phyloP scores from a whole-genome alignment of 2,888 invertebrate species.

The Ceramica pisi region DNA sequence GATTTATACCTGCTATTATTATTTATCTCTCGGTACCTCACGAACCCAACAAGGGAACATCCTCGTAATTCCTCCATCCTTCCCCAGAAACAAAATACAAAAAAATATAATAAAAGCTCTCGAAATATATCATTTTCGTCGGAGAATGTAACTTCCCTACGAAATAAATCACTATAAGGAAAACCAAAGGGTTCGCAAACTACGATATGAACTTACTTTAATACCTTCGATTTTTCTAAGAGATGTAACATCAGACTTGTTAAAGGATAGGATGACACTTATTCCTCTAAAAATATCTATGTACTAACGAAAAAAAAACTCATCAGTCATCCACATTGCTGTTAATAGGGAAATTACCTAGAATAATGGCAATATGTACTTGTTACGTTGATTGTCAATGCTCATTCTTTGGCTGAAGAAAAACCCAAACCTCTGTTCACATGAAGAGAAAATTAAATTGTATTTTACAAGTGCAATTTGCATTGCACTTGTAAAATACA shows the following conservation, averaged over 20 bases:
- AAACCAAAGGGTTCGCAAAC: constrained; percentile 40
- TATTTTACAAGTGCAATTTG: neutral
- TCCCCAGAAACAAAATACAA: constrained; percentile 53
- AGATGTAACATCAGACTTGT: too few relatives aligned
- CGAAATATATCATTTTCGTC: constrained; percentile 59
- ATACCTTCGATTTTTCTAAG: constrained; percentile 27
- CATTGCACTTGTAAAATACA: neutral
- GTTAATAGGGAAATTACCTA: too few relatives aligned
- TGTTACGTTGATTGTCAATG: too few relatives aligned
- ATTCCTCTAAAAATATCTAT: too few relatives aligned
- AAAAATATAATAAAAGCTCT: constrained; percentile 44
- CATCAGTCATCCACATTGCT: too few relatives aligned
- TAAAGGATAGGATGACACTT: too few relatives aligned
- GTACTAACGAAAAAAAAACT: too few relatives aligned
- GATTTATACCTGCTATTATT: constrained; percentile 15
- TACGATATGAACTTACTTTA: constrained; percentile 39
- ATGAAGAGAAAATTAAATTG: neutral
- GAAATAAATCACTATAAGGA: constrained; percentile 57
- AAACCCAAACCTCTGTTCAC: neutral
- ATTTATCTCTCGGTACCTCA: constrained; percentile 18
- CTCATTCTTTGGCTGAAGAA: too few relatives aligned
- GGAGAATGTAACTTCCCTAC: constrained; percentile 42
- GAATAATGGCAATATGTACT: too few relatives aligned
- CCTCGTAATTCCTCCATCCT: constrained; percentile 47
- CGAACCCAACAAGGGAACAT: constrained; percentile 18